phyloP scores from a whole-genome alignment of 2,888 invertebrate species.

The Polymixis lichenea region DNA sequence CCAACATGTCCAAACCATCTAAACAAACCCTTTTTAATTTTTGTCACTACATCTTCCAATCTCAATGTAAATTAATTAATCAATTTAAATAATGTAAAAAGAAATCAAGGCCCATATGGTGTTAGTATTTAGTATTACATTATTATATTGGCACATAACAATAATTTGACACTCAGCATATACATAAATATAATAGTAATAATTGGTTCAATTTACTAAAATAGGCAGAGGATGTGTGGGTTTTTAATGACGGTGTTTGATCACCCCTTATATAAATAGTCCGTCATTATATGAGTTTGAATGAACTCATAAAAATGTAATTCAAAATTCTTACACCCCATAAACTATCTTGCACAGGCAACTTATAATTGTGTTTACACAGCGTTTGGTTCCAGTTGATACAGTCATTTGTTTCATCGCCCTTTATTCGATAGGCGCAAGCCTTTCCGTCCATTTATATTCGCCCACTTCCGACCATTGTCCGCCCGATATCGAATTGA shows the following conservation, averaged over 20 bases:
- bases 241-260: conserved; percentile 6
- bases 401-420: conserved; percentile 76
- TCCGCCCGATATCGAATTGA: conserved; percentile 88
- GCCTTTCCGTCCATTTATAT: conserved; percentile 89
- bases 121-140: no score
- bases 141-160: no score
- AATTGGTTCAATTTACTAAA: conserved; percentile 1
- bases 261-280: not conserved
- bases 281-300: not conserved
- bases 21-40: no score
- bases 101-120: no score
- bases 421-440: conserved; percentile 85
- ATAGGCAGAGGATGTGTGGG: not conserved
- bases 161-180: not conserved
- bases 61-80: no score
- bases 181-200: not conserved
- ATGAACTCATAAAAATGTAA: conserved; percentile 16
- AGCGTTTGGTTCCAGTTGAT: conserved; percentile 67
- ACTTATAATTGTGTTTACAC: conserved; percentile 57
- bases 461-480: conserved; percentile 88
- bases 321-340: not conserved
- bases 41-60: no score
- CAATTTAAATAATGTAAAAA: no score
- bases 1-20: no score
- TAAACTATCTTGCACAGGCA: conserved; percentile 16